Percentiles rank a stretch among this genome's conserved stretches.
Conservation (phyloP, 1,140 invertebrate genomes). For the Leptinotarsa texana region DNA sequence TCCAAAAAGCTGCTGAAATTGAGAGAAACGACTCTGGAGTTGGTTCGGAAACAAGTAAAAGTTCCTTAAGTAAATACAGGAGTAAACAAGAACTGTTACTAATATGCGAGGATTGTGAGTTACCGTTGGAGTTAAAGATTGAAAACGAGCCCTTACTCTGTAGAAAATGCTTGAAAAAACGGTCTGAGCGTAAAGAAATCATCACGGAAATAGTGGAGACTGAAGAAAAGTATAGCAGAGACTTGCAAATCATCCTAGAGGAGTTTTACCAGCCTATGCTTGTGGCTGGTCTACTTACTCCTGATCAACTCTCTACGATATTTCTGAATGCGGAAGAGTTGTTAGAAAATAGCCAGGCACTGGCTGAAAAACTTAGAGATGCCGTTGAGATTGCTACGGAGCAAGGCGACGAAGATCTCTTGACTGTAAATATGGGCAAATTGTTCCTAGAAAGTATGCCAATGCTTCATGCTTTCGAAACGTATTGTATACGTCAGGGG, state of each 20-base stretch:
- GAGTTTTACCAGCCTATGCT: slow-evolving; percentile 94
- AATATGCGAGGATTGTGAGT: slow-evolving; percentile 79
- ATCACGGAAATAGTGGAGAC: slow-evolving; percentile 95
- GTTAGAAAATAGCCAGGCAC: slow-evolving; percentile 82
- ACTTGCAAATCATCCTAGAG: slow-evolving; percentile 88
- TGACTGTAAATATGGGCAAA: slow-evolving; percentile 88
- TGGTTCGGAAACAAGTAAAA: slow-evolving; percentile 88
- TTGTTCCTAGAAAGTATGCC: slow-evolving; percentile 89
- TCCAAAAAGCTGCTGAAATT: slow-evolving; percentile 66
- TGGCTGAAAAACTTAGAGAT: slow-evolving; percentile 84
- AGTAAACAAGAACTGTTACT: slow-evolving; percentile 56
- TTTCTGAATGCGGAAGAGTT: slow-evolving; percentile 94
- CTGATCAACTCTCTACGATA: slow-evolving; percentile 83
- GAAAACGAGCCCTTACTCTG: slow-evolving; percentile 78
- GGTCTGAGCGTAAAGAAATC: slow-evolving; percentile 90
- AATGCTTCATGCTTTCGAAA: slow-evolving; percentile 93
- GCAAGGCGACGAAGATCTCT: slow-evolving; percentile 76
- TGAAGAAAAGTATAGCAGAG: slow-evolving; percentile 92
- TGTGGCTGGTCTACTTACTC: slow-evolving; percentile 80
- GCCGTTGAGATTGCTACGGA: slow-evolving; percentile 84
- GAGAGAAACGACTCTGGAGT: slow-evolving; percentile 93
- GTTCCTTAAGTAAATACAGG: slow-evolving; percentile 75
- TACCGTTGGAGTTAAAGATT: slow-evolving; percentile 68
- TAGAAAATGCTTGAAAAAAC: slow-evolving; percentile 83
- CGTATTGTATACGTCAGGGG: slow-evolving; percentile 90